Percentiles rank a stretch among this genome's conserved stretches.
phyloP scores from a whole-genome alignment of 2,888 invertebrate genomes.

The Stenolophus ochropezus region DNA sequence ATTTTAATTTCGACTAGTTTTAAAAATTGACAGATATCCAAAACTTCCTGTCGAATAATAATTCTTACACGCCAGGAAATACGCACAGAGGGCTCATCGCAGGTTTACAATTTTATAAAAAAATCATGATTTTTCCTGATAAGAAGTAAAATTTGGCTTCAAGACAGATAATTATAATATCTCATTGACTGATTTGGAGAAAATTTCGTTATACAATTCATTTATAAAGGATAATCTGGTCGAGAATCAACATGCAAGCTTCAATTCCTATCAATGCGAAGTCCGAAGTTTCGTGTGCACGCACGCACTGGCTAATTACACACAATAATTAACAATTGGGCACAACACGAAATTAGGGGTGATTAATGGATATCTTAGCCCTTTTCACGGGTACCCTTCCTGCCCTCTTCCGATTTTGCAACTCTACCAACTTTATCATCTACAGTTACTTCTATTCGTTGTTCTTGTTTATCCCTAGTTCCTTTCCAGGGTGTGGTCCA shows the following conservation, averaged over 20 bases:
- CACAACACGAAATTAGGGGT: constrained; percentile 27
- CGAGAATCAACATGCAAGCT: constrained; percentile 25
- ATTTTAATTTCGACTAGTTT: too few species aligned
- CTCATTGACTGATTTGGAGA: constrained; percentile 21
- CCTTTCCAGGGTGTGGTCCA: too few species aligned
- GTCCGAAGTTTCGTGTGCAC: constrained; percentile 12
- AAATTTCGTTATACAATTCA: constrained; percentile 33
- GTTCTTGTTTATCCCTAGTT: too few species aligned
- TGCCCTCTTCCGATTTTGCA: not conserved
- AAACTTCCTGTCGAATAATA: too few species aligned
- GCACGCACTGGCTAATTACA: constrained; percentile 10
- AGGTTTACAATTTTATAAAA: too few species aligned
- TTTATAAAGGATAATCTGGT: constrained; percentile 23
- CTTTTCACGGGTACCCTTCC: constrained; percentile 9
- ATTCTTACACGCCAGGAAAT: too few species aligned
- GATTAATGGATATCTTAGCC: constrained; percentile 27
- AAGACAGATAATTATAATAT: constrained; percentile 28
- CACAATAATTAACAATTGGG: constrained; percentile 39
- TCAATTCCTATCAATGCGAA: constrained; percentile 22
- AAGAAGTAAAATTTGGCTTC: constrained; percentile 8
- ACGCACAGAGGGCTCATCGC: too few species aligned
- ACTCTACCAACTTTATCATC: too few species aligned
- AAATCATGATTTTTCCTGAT: not conserved
- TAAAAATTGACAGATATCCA: too few species aligned
- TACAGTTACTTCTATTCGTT: too few species aligned